phyloP scores from a whole-genome alignment of 2,888 invertebrate species.

The Drosophila falleni region DNA sequence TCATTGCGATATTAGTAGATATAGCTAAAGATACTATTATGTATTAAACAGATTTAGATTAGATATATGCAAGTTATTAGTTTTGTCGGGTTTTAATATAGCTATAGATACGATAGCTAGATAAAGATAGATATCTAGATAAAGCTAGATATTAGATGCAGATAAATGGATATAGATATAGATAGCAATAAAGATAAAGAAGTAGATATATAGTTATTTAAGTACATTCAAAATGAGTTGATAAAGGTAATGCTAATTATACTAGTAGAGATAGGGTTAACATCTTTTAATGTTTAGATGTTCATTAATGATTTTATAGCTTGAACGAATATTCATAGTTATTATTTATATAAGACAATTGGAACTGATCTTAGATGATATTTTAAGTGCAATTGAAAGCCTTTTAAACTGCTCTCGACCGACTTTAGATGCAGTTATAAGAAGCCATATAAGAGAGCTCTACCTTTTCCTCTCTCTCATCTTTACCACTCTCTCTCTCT shows the following conservation, averaged over 20 bases:
- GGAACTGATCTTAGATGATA: constrained; percentile 27
- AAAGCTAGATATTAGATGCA: neutral
- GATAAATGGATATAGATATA: neutral
- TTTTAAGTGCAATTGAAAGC: constrained; percentile 33
- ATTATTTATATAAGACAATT: constrained; percentile 32
- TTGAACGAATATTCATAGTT: neutral
- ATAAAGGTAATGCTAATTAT: too few relatives aligned
- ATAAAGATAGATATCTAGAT: neutral
- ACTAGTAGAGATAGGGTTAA: neutral
- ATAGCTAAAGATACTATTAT: neutral
- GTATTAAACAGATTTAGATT: neutral
- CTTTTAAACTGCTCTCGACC: constrained; percentile 6
- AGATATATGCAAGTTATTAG: neutral
- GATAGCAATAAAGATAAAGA: neutral
- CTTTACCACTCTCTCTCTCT: neutral
- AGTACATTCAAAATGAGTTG: neutral
- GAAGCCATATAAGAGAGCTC: constrained; percentile 34
- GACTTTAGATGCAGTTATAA: constrained; percentile 10
- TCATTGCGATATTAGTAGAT: neutral
- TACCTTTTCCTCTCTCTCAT: neutral
- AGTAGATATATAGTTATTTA: neutral
- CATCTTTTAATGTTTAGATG: neutral
- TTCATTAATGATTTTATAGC: neutral
- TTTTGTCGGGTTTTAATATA: neutral
- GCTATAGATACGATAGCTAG: neutral